A percentile compares a stretch with the other conserved stretches of the same genome.
Conservation (phyloP, 2,888 invertebrate genomes). For the Epinotia nisella region DNA sequence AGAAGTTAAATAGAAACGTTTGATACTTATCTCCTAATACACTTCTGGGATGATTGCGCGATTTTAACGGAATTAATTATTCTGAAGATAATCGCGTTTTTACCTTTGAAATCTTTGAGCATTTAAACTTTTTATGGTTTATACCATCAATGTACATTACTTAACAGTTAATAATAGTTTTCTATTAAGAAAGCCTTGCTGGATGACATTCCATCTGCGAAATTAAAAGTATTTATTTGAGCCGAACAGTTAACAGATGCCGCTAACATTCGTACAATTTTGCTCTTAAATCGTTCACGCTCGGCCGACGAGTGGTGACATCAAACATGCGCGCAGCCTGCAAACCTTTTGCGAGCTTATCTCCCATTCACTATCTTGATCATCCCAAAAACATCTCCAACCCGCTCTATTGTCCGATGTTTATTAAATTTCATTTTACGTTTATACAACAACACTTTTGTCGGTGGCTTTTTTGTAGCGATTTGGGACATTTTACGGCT, state of each 20-base stretch:
- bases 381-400: conserved; percentile 78
- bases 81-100: conserved; percentile 52
- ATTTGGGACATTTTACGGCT: conserved; percentile 84
- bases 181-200: conserved; percentile 45
- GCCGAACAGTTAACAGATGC: conserved; percentile 80
- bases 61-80: conserved; percentile 76
- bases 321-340: conserved; percentile 80
- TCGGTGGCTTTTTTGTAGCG: conserved; percentile 77
- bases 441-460: conserved; percentile 84
- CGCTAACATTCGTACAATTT: conserved; percentile 78
- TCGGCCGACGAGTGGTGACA: conserved; percentile 80
- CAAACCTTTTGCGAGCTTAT: conserved; percentile 84
- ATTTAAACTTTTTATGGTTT: conserved; percentile 6
- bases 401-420: conserved; percentile 76
- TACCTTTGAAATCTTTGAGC: conserved; percentile 21
- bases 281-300: conserved; percentile 81
- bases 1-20: conserved; percentile 85
- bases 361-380: conserved; percentile 80
- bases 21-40: conserved; percentile 84
- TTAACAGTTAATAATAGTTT: conserved; percentile 42
- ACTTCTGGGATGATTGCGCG: conserved; percentile 81
- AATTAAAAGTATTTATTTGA: conserved; percentile 82
- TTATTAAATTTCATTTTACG: conserved; percentile 85
- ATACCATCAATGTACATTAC: conserved; percentile 18
- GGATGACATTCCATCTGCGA: conserved; percentile 77